Evolutionary conservation across 2,113 vertebrate species (phyloP).

Genomic region (Grammomys surdaster): DNA sequence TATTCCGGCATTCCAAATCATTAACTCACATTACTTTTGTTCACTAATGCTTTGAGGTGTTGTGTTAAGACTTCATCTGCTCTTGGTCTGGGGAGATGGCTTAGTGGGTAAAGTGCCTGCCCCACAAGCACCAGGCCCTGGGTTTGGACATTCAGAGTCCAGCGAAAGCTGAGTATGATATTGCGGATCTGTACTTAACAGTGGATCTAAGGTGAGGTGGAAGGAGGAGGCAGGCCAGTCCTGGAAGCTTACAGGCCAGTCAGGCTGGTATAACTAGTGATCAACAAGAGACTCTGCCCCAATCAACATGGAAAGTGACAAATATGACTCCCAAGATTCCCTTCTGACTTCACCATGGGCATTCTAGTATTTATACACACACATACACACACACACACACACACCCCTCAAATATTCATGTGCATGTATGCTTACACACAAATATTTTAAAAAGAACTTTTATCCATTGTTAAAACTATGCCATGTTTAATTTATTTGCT

Average conservation of each 20-base stretch:
- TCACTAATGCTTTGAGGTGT: background rate
- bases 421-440: background rate
- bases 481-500: background rate
- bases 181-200: background rate
- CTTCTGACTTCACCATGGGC: background rate
- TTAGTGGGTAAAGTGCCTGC: background rate
- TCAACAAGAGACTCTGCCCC: background rate
- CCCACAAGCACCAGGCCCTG: background rate
- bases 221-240: background rate
- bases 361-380: background rate
- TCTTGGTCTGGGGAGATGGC: background rate
- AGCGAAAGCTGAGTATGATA: background rate
- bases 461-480: background rate
- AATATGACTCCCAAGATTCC: background rate
- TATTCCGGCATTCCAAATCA: background rate
- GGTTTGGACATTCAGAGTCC: background rate
- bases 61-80: background rate
- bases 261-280: background rate
- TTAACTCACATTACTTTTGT: background rate
- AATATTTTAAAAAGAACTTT: background rate
- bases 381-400: background rate
- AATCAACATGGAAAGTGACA: background rate
- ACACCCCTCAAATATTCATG: background rate
- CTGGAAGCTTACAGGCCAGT: background rate
- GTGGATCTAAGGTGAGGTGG: background rate